phyloP scores from a whole-genome alignment of 2,113 vertebrate genomes.

The Cepphus grylle region DNA sequence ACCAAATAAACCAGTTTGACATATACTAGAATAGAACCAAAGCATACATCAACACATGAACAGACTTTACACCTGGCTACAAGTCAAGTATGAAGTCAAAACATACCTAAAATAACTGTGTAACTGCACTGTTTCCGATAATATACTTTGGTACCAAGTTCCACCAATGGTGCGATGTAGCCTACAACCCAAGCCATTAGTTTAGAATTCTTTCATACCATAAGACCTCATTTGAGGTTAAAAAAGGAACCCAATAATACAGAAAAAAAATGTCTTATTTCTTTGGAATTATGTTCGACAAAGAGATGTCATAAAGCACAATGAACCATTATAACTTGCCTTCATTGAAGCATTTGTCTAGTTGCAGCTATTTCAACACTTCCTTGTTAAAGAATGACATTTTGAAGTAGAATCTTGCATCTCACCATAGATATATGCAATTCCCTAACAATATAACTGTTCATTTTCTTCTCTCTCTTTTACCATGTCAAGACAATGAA shows the following conservation, averaged over 20 bases:
- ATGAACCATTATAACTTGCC: neutral
- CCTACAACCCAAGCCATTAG: neutral
- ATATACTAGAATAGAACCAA: neutral
- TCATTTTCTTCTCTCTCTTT: neutral
- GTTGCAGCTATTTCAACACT: neutral
- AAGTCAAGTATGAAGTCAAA: neutral
- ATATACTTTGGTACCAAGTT: neutral
- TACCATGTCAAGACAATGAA: neutral
- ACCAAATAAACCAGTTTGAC: neutral
- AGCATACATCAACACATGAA: neutral
- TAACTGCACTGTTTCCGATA: neutral
- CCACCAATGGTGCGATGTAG: neutral
- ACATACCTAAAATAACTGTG: neutral
- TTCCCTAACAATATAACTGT: neutral
- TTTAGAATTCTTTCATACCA: neutral
- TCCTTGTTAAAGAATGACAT: neutral
- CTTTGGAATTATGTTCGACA: neutral
- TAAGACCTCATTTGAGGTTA: neutral
- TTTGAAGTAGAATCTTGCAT: neutral
- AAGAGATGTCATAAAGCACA: neutral
- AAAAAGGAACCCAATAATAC: neutral
- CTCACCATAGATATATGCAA: neutral
- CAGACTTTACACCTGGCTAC: neutral
- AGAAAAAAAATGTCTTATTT: neutral
- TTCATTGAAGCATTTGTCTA: neutral